Evolutionary conservation across 2,888 invertebrate genomes (phyloP).

Genomic region (Tetrapedia diversipes): DNA sequence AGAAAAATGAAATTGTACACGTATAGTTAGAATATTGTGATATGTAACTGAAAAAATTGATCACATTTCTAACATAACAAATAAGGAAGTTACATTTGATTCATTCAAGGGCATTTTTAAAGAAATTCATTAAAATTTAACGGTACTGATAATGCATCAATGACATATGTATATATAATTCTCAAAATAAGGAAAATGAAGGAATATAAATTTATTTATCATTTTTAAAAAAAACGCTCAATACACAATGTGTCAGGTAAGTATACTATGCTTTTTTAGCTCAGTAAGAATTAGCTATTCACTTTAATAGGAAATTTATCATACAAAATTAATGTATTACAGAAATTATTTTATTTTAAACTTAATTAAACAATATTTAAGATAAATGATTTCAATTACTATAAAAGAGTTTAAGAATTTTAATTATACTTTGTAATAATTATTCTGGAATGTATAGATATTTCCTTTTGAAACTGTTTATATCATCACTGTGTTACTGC

Average conservation of each 20-base stretch:
- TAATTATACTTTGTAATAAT: slow-evolving; percentile 13
- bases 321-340: slow-evolving; percentile 27
- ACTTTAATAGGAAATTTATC: slow-evolving; percentile 47
- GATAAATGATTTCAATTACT: slow-evolving; percentile 21
- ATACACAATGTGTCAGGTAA: slow-evolving; percentile 65
- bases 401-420: slow-evolving; percentile 13
- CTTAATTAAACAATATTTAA: slow-evolving; percentile 14
- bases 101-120: slow-evolving; percentile 53
- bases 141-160: slow-evolving; percentile 21
- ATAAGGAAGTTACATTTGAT: slow-evolving; percentile 40
- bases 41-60: slow-evolving; percentile 49
- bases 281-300: slow-evolving; percentile 21
- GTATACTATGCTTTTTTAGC: slow-evolving; percentile 54
- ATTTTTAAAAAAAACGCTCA: slow-evolving; percentile 47
- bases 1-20: slow-evolving; percentile 34
- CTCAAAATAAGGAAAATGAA: slow-evolving; percentile 30
- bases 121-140: slow-evolving; percentile 37
- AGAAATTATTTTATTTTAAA: slow-evolving; percentile 32
- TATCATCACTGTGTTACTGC: slow-evolving; percentile 21
- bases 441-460: slow-evolving; percentile 28
- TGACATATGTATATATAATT: slow-evolving; percentile 36
- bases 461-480: slow-evolving; percentile 22
- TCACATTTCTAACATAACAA: slow-evolving; percentile 34
- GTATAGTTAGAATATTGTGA: slow-evolving; percentile 62
- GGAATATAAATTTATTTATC: slow-evolving; percentile 39